Evolutionary conservation across 92 coral and sea anemone genomes (phyloP), one percentile per base, ranked within the genome.

Genomic region (Paragorgia papillata): DNA sequence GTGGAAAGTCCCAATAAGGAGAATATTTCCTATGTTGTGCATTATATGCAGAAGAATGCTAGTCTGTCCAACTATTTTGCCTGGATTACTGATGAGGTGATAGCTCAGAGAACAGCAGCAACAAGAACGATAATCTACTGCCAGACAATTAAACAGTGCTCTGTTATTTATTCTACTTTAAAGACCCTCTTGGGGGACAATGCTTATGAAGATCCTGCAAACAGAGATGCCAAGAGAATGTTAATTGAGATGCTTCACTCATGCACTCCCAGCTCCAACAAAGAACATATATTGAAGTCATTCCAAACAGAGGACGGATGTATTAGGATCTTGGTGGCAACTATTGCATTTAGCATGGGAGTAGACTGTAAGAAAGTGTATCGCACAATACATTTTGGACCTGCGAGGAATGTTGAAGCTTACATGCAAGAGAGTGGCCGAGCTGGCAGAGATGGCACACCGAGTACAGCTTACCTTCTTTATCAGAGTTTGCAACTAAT

Each of bases 311-410:
- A 35, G 2, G 77, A 76, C 25, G 60, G 71, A 19, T 3, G 12
- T 8, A n/a, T 89, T 25, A 39, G 85, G 29, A 55, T 82, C 0
- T 54, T 89, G 1, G 57, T 86, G 21, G 88, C 90, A 19, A 89
- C 94, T 4, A 79, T 86, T 59, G 90, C 88, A 13, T 89, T 83
- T 65, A 88, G 88, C 0, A 89, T 89, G 95, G 90, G 88, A 0
- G 70, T 83, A 0, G 80, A 86, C 66, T 83, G 90, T 31, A 80
- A 84, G 20, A 75, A 84, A 8, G 89, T 90, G 0, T 34, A 76
- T 22, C 17, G 67, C 5, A 73, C 74, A 2, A 81, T 89, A 21
- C 89, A 90, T 33, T 87, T 90, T 90, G 88, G 96, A 0, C 89
- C 88, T 48, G 62, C 89, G 3, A 87, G 84, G 51, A 79, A 73